Evolutionary conservation across 2,797 vertebrate species (phyloP), one percentile per base, ranked within the genome.

Genomic region (Coregonus ussuriensis): DNA sequence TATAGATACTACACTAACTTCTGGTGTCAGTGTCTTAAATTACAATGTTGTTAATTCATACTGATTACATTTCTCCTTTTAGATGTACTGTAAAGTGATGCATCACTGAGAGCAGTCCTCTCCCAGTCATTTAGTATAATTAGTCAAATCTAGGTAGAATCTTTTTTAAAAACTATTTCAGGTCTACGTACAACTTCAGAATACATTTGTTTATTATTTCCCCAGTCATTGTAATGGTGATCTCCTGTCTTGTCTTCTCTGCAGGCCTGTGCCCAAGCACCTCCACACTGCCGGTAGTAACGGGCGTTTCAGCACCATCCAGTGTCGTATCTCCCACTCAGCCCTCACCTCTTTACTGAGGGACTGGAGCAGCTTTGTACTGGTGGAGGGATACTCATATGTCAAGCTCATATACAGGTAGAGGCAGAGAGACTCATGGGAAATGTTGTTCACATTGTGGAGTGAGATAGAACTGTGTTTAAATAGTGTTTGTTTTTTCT

Each of bases 351-450:
- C 97, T n/a, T 89, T 99, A 83, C 95, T 99, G 76, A 94, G 96
- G 53, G 98, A 99, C 91, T 99, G 97, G 96, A 99, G 97, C 94
- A 99, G 97, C 92, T 99, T 99, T 0, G 98, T 99, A 79, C 92
- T 99, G 81, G 98, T 99, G 74, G 98, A 99, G 89, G 97, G 97
- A 70, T 99, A 98, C 88, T 99, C 98, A 0, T 99, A 99, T 0
- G 96, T 99, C 83, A 99, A 98, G 80, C 95, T 99, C 79, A 97
- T 97, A 82, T 96, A 94, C 11, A 92, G 95, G 97, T 98, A 86
- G 31, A 7, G 9, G 13, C 1, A 74, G 77, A 83, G 83, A 13
- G 21, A 16, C 29, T 71, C 4, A 5, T 47, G 63, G 51, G 75
- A 73, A 62, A 68, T 35, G 56, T 47, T 47, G 41, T 80, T 47